Conservation (phyloP, 2,888 invertebrate species). For the Chrysolina oricalcia region DNA sequence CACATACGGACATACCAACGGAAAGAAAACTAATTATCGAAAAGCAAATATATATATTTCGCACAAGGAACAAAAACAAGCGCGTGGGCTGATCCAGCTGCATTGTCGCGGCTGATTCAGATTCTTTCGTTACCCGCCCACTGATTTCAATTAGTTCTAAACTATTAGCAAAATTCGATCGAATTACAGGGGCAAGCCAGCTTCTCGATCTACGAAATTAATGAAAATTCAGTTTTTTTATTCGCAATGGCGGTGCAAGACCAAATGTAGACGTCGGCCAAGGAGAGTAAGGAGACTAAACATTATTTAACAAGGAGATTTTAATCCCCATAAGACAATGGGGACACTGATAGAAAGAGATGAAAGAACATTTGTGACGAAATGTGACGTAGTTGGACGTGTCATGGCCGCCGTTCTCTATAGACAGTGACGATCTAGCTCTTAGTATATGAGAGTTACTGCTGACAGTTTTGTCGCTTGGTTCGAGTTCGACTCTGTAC, state of each 20-base stretch:
- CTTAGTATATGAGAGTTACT: too few species aligned
- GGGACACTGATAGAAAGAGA: too few species aligned
- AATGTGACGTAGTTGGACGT: too few species aligned
- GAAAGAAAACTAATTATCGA: background rate
- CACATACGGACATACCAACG: background rate
- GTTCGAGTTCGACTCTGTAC: too few species aligned
- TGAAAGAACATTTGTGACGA: too few species aligned
- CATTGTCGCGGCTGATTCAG: background rate
- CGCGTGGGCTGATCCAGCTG: slow-evolving; percentile 5
- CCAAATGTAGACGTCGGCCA: too few species aligned
- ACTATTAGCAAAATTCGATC: background rate
- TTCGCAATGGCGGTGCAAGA: background rate
- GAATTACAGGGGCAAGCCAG: background rate
- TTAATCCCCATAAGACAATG: too few species aligned
- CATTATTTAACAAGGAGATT: too few species aligned
- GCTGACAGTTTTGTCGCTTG: too few species aligned
- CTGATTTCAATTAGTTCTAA: background rate
- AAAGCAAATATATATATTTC: slow-evolving; percentile 9
- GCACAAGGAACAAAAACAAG: background rate
- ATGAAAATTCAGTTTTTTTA: background rate
- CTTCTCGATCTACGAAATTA: background rate
- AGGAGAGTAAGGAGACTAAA: too few species aligned
- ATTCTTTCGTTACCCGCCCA: slow-evolving; percentile 1
- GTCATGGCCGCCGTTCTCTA: too few species aligned
- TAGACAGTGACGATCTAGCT: too few species aligned